phyloP scores from a whole-genome alignment of 2,113 vertebrate species.

The Capreolus pygargus region DNA sequence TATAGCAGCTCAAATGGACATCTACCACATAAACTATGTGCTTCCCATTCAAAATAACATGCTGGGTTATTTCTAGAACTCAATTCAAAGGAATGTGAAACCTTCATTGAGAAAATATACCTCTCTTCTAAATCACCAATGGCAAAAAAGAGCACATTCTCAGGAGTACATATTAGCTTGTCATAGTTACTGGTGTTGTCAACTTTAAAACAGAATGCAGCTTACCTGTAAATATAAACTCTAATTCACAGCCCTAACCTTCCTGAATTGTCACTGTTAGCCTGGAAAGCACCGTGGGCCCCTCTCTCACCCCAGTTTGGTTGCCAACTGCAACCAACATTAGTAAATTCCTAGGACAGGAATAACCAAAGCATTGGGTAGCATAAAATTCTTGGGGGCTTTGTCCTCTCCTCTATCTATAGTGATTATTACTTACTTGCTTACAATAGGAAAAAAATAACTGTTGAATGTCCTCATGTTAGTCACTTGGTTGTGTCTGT shows the following conservation, averaged over 20 bases:
- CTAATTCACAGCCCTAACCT: neutral
- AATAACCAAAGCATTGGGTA: neutral
- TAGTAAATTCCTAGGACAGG: neutral
- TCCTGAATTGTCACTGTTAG: neutral
- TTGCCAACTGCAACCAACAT: neutral
- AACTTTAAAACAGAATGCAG: slow-evolving; percentile 5
- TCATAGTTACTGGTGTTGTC: neutral
- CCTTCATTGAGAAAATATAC: neutral
- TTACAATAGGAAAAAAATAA: neutral
- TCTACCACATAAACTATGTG: neutral
- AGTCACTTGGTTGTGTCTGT: neutral
- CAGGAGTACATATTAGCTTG: neutral
- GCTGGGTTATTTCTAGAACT: neutral
- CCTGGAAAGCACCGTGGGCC: neutral
- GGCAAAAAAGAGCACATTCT: neutral
- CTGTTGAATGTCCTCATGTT: neutral
- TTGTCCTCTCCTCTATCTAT: neutral
- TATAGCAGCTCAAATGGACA: neutral
- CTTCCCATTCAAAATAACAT: neutral
- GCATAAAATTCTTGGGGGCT: neutral
- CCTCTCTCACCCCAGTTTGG: neutral
- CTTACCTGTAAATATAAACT: neutral
- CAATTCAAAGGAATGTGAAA: neutral
- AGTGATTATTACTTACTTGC: neutral
- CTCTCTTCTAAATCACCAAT: neutral